A percentile compares a stretch with the other conserved stretches of the same genome.
Conservation (phyloP, 2,888 invertebrate species). For the Nematopogon swammerdamellus region DNA sequence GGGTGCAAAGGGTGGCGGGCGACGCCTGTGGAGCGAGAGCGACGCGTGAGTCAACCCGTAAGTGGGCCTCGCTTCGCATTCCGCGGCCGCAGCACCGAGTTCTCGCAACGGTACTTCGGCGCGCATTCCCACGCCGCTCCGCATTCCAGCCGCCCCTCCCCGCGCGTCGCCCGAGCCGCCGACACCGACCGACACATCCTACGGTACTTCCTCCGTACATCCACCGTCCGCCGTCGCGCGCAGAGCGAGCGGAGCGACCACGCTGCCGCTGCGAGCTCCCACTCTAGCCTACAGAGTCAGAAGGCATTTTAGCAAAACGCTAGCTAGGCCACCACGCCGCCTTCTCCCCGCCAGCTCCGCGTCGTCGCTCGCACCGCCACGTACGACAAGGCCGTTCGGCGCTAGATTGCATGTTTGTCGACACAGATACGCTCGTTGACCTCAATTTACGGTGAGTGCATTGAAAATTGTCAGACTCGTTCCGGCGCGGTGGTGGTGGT, state of each 20-base stretch:
- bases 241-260: conserved; percentile 1
- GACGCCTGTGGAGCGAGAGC: too few relatives aligned
- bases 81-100: conserved; percentile 25
- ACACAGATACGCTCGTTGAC: not conserved
- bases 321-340: not conserved
- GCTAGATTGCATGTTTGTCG: conserved; percentile 1
- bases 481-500: too few relatives aligned
- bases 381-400: conserved; percentile 1
- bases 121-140: conserved; percentile 47
- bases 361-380: not conserved
- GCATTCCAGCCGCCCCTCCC: conserved; percentile 29
- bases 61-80: conserved; percentile 52
- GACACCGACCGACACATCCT: conserved; percentile 22
- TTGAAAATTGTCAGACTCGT: not conserved
- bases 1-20: conserved; percentile 5
- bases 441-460: not conserved
- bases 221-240: conserved; percentile 6
- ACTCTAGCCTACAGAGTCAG: not conserved
- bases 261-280: not conserved
- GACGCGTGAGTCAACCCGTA: conserved; percentile 20
- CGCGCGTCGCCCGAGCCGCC: conserved; percentile 18
- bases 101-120: conserved; percentile 45
- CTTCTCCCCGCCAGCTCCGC: not conserved
- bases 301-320: not conserved
- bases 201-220: conserved; percentile 18